Conservation (phyloP, 2,113 vertebrate genomes). For the Callaeas wilsoni region DNA sequence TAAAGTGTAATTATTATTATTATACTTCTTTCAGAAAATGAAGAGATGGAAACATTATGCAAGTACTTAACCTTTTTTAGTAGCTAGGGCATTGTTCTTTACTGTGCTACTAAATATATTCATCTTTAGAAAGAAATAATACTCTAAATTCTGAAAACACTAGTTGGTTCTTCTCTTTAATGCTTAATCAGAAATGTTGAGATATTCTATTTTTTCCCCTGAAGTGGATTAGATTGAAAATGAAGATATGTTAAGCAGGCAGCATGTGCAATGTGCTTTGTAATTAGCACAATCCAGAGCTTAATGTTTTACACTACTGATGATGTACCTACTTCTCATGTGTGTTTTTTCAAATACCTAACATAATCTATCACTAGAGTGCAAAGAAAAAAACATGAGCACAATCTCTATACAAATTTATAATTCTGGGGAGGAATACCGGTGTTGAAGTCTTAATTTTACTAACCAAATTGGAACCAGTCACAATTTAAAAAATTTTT, state of each 20-base stretch:
- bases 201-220: background rate
- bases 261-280: background rate
- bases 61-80: slow-evolving; percentile 21
- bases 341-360: background rate
- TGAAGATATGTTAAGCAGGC: background rate
- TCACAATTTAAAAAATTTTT: background rate
- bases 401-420: background rate
- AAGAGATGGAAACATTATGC: background rate
- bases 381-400: background rate
- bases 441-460: background rate
- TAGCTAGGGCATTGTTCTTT: slow-evolving; percentile 22
- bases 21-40: slow-evolving; percentile 46
- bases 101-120: background rate
- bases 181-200: slow-evolving; percentile 21
- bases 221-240: background rate
- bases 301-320: background rate
- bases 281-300: background rate
- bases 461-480: background rate
- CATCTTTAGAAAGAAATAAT: background rate
- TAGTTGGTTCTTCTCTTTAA: background rate
- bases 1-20: slow-evolving; percentile 59
- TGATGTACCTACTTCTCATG: background rate
- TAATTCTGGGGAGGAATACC: background rate
- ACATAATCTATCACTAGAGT: background rate
- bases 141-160: background rate